These are phyloP conservation scores for Conchocele bisecta DNA, from an alignment of 2,888 invertebrate genomes.

Conservation along the genomic window DNA sequence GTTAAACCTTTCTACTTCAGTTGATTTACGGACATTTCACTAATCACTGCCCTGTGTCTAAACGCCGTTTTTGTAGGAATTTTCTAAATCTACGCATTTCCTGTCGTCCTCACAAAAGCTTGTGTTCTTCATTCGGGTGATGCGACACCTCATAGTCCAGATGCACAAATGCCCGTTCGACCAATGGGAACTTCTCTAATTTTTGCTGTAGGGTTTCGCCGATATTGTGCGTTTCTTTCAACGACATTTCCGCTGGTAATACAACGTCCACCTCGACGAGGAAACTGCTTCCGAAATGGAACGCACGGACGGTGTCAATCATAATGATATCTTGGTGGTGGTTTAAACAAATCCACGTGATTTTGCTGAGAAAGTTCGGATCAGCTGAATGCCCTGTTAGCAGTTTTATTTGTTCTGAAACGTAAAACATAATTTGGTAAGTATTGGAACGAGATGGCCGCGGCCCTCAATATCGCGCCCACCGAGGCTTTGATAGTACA, in stretches of 20 bases:
- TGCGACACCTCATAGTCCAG: conserved; percentile 84
- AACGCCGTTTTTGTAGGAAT: no score
- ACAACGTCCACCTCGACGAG: conserved; percentile 83
- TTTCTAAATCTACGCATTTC: no score
- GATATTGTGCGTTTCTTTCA: conserved; percentile 83
- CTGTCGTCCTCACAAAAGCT: conserved; percentile 82
- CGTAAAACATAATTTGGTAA: neutral
- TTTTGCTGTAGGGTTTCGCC: conserved; percentile 83
- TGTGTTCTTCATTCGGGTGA: conserved; percentile 83
- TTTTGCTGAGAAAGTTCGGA: conserved; percentile 79
- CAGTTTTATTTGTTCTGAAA: conserved; percentile 79
- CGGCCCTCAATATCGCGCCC: no score
- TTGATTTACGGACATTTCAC: no score
- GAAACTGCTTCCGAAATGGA: conserved; percentile 84
- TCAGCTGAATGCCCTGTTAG: conserved; percentile 80
- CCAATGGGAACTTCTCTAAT: conserved; percentile 83
- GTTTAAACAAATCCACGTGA: conserved; percentile 80
- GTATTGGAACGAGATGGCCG: neutral
- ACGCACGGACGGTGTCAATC: conserved; percentile 84
- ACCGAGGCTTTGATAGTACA: no score
- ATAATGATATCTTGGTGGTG: conserved; percentile 75
- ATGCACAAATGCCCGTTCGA: conserved; percentile 84
- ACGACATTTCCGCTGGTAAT: conserved; percentile 82
- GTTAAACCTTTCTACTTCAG: no score
- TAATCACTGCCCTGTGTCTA: no score